A percentile compares a stretch with the other conserved stretches of the same genome.
phyloP scores from a whole-genome alignment of 1,140 invertebrate genomes.

The Arion vulgaris region DNA sequence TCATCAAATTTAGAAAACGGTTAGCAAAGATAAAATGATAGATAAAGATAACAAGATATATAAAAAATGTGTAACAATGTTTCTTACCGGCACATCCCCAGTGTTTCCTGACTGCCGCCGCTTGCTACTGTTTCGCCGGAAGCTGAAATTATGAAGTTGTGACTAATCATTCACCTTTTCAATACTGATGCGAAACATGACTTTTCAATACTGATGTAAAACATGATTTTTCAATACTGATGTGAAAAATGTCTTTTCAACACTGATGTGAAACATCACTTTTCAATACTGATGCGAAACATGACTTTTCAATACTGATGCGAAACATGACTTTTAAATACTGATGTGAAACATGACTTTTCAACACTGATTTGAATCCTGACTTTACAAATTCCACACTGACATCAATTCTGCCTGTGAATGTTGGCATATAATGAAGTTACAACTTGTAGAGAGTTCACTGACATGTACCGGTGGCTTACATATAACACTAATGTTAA shows the following conservation, averaged over 20 bases:
- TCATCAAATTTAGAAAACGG: no score
- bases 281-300: constrained; percentile 30
- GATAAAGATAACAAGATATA: no score
- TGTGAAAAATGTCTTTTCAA: constrained; percentile 14
- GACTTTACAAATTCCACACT: background rate
- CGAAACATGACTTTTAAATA: constrained; percentile 25
- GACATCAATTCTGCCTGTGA: background rate
- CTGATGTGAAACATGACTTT: background rate
- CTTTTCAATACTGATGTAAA: no score
- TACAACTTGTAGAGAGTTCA: background rate
- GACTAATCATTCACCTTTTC: constrained; percentile 25
- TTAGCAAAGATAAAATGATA: no score
- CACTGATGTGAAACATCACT: background rate
- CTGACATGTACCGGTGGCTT: no score
- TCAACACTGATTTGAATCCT: no score
- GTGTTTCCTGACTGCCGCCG: constrained; percentile 48
- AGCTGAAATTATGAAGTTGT: constrained; percentile 57
- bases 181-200: constrained; percentile 12
- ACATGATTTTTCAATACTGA: constrained; percentile 32
- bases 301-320: constrained; percentile 32
- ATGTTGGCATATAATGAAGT: background rate
- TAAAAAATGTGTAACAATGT: background rate
- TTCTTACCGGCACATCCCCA: constrained; percentile 61
- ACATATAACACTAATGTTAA: no score
- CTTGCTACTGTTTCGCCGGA: constrained; percentile 62